Base-by-base conservation (phyloP, 92 coral and sea anemone genomes). In the Nematostella vectensis region DNA sequence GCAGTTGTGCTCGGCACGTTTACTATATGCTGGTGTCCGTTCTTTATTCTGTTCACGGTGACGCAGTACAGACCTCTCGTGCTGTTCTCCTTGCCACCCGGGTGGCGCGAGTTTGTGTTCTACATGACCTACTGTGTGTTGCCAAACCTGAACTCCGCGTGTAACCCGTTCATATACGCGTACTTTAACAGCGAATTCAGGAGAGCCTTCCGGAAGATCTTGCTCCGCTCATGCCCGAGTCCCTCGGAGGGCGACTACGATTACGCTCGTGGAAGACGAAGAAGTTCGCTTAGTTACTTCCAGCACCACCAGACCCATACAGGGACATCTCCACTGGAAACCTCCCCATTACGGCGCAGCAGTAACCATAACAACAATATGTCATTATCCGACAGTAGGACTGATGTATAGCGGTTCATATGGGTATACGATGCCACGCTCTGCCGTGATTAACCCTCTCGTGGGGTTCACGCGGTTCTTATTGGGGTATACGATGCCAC, bases 111-210 rank as follows among this genome's bases (percentile, higher is more conserved):
- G 4, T 55, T 73, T 12, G 19, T 70, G 4, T 27, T 61, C 27
- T 51, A 61, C 29, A 11, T 75, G 29, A 77, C 79, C 60, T 44
- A 62, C 31, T 30, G 55, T 8, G 55, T 87, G 15, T 51, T 87
- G 53, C 99, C 99, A 26, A 87, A 81, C 57, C 69, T 88, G 4
- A 93, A 93, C 80, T 80, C 87, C 20, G 85, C 95, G 63, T 83
- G 85, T 25, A 93, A 93, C 63, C 99, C 99, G 2, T 63, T 93
- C 43, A 93, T 93, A 58, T 93, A 93, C 43, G 99, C 99, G 21
- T 78, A 83, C 77, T 93, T 93, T 42, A 88, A 93, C 69, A 70
- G 58, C 24, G 88, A 87, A 23, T 93, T 66, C 69, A 59, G 99
- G 25, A 83, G 94, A 17, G 83, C 96, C 29, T 93, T 93, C 72